phyloP scores from a whole-genome alignment of 2,888 invertebrate genomes.

The Trisateles emortualis region DNA sequence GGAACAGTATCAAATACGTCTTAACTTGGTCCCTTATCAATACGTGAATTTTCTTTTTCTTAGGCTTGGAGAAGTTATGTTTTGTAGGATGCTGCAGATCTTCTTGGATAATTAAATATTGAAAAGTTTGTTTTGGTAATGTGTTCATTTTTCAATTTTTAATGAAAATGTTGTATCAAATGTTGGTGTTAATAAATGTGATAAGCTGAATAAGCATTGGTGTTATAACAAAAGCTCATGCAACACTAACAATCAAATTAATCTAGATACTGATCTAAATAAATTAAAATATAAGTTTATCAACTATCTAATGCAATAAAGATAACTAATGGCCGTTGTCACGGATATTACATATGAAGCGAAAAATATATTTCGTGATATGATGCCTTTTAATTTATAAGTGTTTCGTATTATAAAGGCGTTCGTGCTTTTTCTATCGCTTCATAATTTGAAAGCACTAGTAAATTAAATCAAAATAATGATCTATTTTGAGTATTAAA shows the following conservation, averaged over 20 bases:
- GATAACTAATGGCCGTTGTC: not conserved
- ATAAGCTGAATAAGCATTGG: not conserved
- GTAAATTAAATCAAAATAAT: no score
- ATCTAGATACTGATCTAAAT: conserved; percentile 10
- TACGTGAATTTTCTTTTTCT: conserved; percentile 18
- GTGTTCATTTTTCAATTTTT: conserved; percentile 34
- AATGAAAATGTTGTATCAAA: not conserved
- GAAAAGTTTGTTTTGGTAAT: conserved; percentile 54
- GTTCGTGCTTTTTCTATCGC: no score
- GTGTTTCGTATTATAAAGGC: no score
- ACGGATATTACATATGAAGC: not conserved
- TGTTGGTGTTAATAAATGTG: not conserved
- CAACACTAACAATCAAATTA: not conserved
- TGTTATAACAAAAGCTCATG: not conserved
- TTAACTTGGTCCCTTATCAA: conserved; percentile 47
- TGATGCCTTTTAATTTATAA: not conserved
- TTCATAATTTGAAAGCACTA: no score
- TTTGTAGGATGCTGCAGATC: conserved; percentile 47
- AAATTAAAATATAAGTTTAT: conserved; percentile 16
- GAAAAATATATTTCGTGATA: not conserved
- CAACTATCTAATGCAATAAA: not conserved
- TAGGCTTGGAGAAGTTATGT: conserved; percentile 1
- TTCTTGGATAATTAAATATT: conserved; percentile 60
- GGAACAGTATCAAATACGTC: conserved; percentile 70
- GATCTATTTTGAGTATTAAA: no score